Conservation (phyloP, 1,140 invertebrate species). For the Bemisia tabaci region DNA sequence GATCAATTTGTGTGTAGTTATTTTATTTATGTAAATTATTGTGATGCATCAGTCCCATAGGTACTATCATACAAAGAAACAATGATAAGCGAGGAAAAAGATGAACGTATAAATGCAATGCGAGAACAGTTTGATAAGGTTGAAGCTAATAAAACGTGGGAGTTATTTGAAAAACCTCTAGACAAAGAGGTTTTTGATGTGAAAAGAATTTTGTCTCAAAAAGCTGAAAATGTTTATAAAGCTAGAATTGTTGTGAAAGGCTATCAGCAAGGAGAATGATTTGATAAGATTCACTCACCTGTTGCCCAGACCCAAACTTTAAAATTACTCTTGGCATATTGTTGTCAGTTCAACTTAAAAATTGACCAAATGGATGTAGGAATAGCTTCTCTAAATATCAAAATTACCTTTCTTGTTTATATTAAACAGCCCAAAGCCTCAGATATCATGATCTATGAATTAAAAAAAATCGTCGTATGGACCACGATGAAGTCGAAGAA, state of each 20-base stretch:
- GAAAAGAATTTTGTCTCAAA: constrained; percentile 18
- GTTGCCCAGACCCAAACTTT: constrained; percentile 18
- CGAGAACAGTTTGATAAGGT: constrained; percentile 9
- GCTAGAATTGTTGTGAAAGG: no score
- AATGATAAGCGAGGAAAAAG: background rate
- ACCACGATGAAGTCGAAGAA: constrained; percentile 18
- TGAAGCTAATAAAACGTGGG: constrained; percentile 20
- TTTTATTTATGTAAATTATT: no score
- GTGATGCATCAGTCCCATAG: background rate
- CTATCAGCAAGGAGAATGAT: constrained; percentile 17
- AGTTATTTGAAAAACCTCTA: constrained; percentile 16
- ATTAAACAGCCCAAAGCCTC: constrained; percentile 22
- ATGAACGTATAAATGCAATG: constrained; percentile 14
- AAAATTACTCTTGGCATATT: no score
- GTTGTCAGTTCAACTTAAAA: no score
- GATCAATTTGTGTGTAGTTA: background rate
- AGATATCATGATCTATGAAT: constrained; percentile 6
- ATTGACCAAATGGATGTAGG: no score
- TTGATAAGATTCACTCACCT: constrained; percentile 21
- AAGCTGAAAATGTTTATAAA: constrained; percentile 16
- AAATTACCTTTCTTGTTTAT: constrained; percentile 21
- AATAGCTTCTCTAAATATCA: constrained; percentile 24
- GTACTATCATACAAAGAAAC: background rate
- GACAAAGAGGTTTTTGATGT: constrained; percentile 16
- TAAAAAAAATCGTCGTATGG: constrained; percentile 22